These are phyloP conservation scores for Acropternis orthonyx DNA, from an alignment of 2,797 vertebrate species.

Conservation along the genomic window DNA sequence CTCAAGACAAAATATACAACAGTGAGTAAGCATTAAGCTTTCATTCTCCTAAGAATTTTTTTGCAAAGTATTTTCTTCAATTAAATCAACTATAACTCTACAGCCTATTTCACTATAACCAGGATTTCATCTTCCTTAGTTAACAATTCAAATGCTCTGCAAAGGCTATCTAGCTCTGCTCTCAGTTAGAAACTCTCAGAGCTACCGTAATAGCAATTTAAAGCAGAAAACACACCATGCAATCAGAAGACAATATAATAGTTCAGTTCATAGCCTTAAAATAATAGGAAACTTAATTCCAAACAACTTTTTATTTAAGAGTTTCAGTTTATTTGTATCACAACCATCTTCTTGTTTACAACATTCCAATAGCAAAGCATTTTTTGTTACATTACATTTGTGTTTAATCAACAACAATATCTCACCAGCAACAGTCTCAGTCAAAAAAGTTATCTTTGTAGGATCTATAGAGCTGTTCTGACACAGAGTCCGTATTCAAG, in stretches of 20 bases:
- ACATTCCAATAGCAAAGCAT: neutral
- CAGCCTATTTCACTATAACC: neutral
- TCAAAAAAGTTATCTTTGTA: neutral
- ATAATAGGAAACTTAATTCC: neutral
- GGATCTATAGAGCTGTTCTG: neutral
- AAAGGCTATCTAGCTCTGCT: neutral
- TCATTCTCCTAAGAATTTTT: neutral
- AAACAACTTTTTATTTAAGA: neutral
- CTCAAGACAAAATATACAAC: neutral
- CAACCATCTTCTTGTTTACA: neutral
- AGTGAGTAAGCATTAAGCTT: neutral
- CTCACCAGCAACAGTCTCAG: neutral
- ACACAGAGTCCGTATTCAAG: neutral
- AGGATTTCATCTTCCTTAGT: neutral
- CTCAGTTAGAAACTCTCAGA: neutral
- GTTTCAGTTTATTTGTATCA: neutral
- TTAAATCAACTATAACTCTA: neutral
- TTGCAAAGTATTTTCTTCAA: neutral
- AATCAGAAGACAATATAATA: slow-evolving; percentile 3
- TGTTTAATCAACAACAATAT: neutral
- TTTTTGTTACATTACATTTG: neutral
- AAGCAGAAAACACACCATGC: slow-evolving; percentile 5
- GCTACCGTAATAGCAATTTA: neutral
- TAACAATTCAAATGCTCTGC: neutral
- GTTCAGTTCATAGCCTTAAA: neutral